These are phyloP conservation scores for Enteromius mattozi DNA, from an alignment of 2,797 vertebrate genomes.

Conservation along the genomic window DNA sequence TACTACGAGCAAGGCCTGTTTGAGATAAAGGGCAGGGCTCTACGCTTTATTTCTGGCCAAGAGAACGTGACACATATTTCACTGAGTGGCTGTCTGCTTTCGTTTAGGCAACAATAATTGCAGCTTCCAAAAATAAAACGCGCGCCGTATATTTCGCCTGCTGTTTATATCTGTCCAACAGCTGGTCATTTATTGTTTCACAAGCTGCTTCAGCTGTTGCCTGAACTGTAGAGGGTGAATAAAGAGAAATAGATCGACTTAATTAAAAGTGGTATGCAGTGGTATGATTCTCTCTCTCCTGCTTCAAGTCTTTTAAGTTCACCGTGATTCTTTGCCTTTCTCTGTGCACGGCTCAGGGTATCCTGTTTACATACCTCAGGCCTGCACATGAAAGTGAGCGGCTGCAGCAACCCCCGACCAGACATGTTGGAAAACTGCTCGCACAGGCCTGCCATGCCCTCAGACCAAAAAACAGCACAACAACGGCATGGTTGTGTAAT, in stretches of 20 bases:
- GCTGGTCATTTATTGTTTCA: slow-evolving; percentile 55
- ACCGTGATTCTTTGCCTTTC: slow-evolving; percentile 17
- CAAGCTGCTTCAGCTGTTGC: slow-evolving; percentile 40
- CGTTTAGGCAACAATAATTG: slow-evolving; percentile 50
- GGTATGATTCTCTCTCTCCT: not conserved
- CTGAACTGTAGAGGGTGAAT: not conserved
- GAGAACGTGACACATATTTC: slow-evolving; percentile 46
- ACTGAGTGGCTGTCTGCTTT: slow-evolving; percentile 44
- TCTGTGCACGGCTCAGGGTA: slow-evolving; percentile 22
- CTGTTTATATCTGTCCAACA: slow-evolving; percentile 49
- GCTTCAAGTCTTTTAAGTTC: slow-evolving; percentile 21
- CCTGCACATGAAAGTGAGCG: slow-evolving; percentile 72
- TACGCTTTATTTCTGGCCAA: slow-evolving; percentile 28
- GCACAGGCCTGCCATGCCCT: slow-evolving; percentile 60
- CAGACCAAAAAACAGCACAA: slow-evolving; percentile 52
- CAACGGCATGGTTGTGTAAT: slow-evolving; percentile 61
- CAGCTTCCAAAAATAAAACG: slow-evolving; percentile 51
- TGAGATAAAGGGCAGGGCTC: slow-evolving; percentile 14
- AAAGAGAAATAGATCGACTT: slow-evolving; percentile 6
- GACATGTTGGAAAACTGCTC: slow-evolving; percentile 73
- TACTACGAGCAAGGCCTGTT: not conserved
- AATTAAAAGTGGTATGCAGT: slow-evolving; percentile 4
- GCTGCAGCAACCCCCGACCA: slow-evolving; percentile 69
- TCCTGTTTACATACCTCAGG: slow-evolving; percentile 78
- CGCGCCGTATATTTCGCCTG: slow-evolving; percentile 29